Evolutionary conservation across 2,888 invertebrate species (phyloP), one percentile per base, ranked within the genome.

Genomic region (Ormyrus rosae): DNA sequence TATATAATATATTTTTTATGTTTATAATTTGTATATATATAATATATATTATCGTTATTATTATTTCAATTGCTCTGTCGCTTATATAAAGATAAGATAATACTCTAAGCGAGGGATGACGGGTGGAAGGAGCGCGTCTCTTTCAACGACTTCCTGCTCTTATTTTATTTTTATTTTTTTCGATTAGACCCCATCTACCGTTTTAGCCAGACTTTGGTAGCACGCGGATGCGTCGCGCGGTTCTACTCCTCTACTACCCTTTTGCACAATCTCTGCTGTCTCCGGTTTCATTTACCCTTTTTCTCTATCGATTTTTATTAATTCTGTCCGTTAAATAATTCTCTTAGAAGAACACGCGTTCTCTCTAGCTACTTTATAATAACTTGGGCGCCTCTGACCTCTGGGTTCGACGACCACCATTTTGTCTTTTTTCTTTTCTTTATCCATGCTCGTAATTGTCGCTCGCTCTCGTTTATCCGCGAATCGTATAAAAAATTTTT

Each of bases 41-140:
- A 81, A 81, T 77, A 83, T 83, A 81, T 81, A 80, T 84, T 85
- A 86, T 85, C 84, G 84, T 85, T 87, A 85, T 86, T 86, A 86
- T 86, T 86, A 87, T 87, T 88, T 89, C 86, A 86, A 88, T 87
- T 88, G 86, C 88, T 89, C 88, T 87, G 84, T 87, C 86, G 86
- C 87, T 86, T 88, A 88, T 89, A 88, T 86, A 88, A 89, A 88
- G 87, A 85, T 89, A 88, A 88, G 87, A 87, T 89, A 89, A 89
- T 89, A 89, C 88, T 89, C 88, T 89, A 88, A 87, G 86, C 87
- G 87, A 88, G 86, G 86, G 88, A 88, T 86, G 88, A 85, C 88
- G 88, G 87, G 87, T 87, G 87, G 87, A 86, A 86, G 85, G 86
- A 86, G 85, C 83, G 84, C 84, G 84, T 81, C 83, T 60, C 34